These are phyloP conservation scores for Antennarius maculatus DNA, from an alignment of 2,797 vertebrate species.

Conservation along the genomic window DNA sequence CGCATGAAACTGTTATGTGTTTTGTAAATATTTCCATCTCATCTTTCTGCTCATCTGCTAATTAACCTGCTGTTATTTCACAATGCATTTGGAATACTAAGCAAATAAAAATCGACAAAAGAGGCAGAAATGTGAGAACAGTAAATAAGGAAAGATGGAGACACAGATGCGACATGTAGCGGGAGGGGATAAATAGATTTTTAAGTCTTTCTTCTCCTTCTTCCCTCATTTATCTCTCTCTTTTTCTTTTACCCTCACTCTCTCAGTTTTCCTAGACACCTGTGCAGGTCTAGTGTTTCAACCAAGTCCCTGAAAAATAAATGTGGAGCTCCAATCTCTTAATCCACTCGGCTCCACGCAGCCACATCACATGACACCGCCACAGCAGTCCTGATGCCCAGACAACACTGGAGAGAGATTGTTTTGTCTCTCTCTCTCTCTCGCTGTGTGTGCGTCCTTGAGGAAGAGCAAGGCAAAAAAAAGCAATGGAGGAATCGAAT, in stretches of 20 bases:
- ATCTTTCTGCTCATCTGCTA: not conserved
- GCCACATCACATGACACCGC: conserved; percentile 96
- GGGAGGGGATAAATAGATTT: conserved; percentile 4
- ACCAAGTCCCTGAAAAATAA: conserved; percentile 95
- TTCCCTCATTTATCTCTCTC: conserved; percentile 29
- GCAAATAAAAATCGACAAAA: not conserved
- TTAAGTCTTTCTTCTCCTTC: conserved; percentile 14
- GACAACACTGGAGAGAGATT: conserved; percentile 82
- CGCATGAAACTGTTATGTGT: not conserved
- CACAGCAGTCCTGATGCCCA: conserved; percentile 86
- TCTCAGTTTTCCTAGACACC: conserved; percentile 90
- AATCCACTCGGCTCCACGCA: conserved; percentile 98
- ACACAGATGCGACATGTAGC: conserved; percentile 17
- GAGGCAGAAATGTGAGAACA: not conserved
- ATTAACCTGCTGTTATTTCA: not conserved
- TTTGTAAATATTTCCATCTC: not conserved
- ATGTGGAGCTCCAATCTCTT: conserved; percentile 97
- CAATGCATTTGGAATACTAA: not conserved
- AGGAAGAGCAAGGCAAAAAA: conserved; percentile 20
- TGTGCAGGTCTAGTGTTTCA: conserved; percentile 97
- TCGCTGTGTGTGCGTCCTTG: conserved; percentile 15
- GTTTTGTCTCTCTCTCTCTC: conserved; percentile 40
- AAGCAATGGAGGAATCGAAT: conserved; percentile 11
- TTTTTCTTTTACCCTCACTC: conserved; percentile 47
- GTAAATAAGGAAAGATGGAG: not conserved